phyloP scores from a whole-genome alignment of 2,888 invertebrate genomes.

The Chaetoderma sp. region DNA sequence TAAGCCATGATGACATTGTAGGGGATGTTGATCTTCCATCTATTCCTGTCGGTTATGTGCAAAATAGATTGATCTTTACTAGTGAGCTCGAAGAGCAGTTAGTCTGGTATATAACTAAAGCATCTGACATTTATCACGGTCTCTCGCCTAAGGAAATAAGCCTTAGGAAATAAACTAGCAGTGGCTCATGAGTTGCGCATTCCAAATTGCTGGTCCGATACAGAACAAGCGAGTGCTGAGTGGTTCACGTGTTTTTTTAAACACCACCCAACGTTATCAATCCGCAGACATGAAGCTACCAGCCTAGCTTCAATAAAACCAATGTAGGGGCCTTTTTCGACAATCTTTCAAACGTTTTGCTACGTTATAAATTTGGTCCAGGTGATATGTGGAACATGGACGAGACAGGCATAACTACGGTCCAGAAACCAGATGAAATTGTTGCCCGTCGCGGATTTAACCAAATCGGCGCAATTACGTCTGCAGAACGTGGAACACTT shows the following conservation, averaged over 20 bases:
- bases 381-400: slow-evolving; percentile 33
- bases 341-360: slow-evolving; percentile 28
- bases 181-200: too few species aligned
- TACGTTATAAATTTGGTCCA: slow-evolving; percentile 18
- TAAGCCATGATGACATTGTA: background rate
- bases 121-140: too few species aligned
- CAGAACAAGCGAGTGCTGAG: too few species aligned
- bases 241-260: too few species aligned
- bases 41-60: too few species aligned
- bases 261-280: slow-evolving; percentile 25
- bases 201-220: too few species aligned
- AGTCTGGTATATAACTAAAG: too few species aligned
- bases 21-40: background rate
- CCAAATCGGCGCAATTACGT: slow-evolving; percentile 31
- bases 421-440: slow-evolving; percentile 28
- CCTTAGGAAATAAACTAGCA: too few species aligned
- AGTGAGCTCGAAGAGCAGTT: too few species aligned
- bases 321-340: slow-evolving; percentile 28
- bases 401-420: slow-evolving; percentile 35
- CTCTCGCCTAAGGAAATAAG: too few species aligned
- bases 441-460: slow-evolving; percentile 19
- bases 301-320: slow-evolving; percentile 29
- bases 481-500: slow-evolving; percentile 25
- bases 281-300: slow-evolving; percentile 25
- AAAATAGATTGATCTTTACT: too few species aligned